Base-by-base conservation (phyloP, 37 sponge, comb jelly and placozoan genomes). In the Cliona cf. orientalis region DNA sequence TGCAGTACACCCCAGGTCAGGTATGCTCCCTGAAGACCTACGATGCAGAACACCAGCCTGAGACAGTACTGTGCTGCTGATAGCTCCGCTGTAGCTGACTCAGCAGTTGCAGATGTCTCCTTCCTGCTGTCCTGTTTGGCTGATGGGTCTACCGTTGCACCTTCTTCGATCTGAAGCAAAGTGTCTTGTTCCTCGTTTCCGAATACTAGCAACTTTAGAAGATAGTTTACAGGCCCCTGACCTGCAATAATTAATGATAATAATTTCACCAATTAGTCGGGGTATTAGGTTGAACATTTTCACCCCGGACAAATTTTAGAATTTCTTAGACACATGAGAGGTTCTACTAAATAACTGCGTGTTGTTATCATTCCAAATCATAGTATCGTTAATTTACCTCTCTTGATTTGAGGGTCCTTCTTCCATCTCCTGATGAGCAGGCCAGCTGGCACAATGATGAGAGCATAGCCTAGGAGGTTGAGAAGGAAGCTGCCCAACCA, bases 1-100 rank as follows among this genome's bases (percentile, higher is more conserved):
- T 97, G 97, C 28, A 98, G 80, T 36, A 95, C 85, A 23, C 99
- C 99, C 99, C 99, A 98, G 28, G 89, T 93, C 23, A 98, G 77
- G 70, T 93, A 98, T 22, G 94, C 79, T 32, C 38, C 82, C 72
- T 98, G 98, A 9, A 97, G 91, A 12, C 95, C 98, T 29, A 81
- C 57, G 0, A 82, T 67, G 36, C 95, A 95, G 5, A 88, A 28
- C 25, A 84, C n/a, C 41, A 91, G 83, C 46, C 58, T 84, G n/a
- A 75, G 25, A 32, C 37, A 70, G 23, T 66, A 71, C 38, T 56
- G 34, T 6, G 26, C 1, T 2, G 66, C 25, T 1, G 66, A 29
- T 19, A 41, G 9, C 17, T 67, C 76, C 19, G 38, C 21, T 7
- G 39, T 29, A 53, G 26, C 53, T 23, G 71, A 21, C 1, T 62